Base-by-base conservation (phyloP, 2,888 invertebrate genomes). In the Campoplex nolae region DNA sequence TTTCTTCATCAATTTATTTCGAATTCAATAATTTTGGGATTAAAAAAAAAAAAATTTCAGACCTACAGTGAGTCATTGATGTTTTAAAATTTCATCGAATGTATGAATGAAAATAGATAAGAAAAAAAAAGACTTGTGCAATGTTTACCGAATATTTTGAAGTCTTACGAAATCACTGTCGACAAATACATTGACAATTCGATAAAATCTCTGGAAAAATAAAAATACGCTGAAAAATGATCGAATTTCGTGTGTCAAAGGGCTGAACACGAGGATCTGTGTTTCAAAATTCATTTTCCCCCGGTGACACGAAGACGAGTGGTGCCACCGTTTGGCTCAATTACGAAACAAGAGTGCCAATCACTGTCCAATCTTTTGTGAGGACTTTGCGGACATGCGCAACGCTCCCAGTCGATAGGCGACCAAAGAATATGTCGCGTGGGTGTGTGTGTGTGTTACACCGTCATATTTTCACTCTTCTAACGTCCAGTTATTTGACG, bases 371-470 rank as follows among this genome's bases (percentile, higher is more conserved):
- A 56, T 77, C 32, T 54, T 48, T 62, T 28, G 18, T 51, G 38
- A 54, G 4, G n/a, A 13, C 42, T 7, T 23, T 23, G 23, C 8
- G 84, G 82, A 79, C 88, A 88, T 87, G 88, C 88, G 85, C 85
- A 67, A 42, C 32, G 51, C 54, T 48, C 68, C 73, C 56, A 88
- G 88, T 88, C 88, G 85, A 88, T 88, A 88, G 81, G 75, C 74
- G 67, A 77, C 73, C 75, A 65, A 62, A 78, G 67, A 83, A 80
- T 76, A 32, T 68, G 76, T 11, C 35, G 28, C 62, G 48, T 23
- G 23, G 23, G 23, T 23, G 23, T 23, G 23, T 23, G 23, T 23
- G 23, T 76, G 62, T 45, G 18, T 56, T 56, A 13, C 18, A 76
- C 38, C 35, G 6, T 67, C 48, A 51, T 77, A n/a, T 56, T 28